Evolutionary conservation across 2,113 vertebrate genomes (phyloP).

Genomic region (Puffinus mauretanicus): DNA sequence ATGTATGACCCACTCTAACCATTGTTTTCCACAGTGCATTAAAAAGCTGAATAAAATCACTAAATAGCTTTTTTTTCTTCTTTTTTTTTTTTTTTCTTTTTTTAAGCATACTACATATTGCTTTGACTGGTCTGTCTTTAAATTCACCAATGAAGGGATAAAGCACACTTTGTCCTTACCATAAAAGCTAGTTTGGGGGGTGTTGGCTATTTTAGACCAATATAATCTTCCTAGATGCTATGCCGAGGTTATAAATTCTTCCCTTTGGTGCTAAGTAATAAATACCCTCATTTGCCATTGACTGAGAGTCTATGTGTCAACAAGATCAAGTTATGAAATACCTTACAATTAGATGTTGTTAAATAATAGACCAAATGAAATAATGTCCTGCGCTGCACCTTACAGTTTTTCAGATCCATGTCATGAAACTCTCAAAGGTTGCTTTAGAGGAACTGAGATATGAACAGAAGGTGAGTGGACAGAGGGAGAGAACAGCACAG

Average conservation of each 20-base stretch:
- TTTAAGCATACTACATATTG: background rate
- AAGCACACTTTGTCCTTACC: background rate
- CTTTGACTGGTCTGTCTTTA: background rate
- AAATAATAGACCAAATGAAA: background rate
- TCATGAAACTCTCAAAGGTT: background rate
- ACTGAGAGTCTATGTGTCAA: background rate
- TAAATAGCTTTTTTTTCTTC: background rate
- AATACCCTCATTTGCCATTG: background rate
- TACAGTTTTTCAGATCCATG: background rate
- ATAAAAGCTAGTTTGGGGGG: background rate
- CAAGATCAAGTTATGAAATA: background rate
- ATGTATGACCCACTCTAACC: slow-evolving; percentile 15
- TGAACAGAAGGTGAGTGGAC: background rate
- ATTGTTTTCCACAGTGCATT: background rate
- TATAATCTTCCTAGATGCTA: background rate
- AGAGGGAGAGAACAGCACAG: background rate
- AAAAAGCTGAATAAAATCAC: slow-evolving; percentile 11
- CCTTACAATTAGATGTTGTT: background rate
- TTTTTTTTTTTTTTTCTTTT: background rate
- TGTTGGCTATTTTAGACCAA: background rate
- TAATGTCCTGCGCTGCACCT: background rate
- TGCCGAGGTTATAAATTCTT: background rate
- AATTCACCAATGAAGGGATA: background rate
- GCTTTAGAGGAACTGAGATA: background rate
- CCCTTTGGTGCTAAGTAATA: background rate